phyloP scores from a whole-genome alignment of 92 coral and sea anemone genomes.

The Parazoanthus atlanticus region DNA sequence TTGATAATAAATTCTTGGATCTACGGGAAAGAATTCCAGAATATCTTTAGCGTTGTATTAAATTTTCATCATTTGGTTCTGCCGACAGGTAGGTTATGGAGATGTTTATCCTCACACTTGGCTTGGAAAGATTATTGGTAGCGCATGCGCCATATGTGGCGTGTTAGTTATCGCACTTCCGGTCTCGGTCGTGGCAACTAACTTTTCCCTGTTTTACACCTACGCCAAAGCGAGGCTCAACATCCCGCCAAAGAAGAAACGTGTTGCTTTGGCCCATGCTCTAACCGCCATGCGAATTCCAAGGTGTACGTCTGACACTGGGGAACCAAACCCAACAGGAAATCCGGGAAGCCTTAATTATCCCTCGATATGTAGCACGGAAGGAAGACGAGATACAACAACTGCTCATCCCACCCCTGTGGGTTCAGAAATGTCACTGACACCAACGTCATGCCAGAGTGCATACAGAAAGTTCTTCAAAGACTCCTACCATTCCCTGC shows the following conservation, averaged over 20 bases:
- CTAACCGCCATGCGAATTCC: conserved; percentile 88
- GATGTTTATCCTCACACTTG: conserved; percentile 94
- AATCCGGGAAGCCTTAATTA: conserved; percentile 51
- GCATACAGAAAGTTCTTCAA: conserved; percentile 53
- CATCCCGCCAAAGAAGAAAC: conserved; percentile 83
- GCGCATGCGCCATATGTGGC: conserved; percentile 98
- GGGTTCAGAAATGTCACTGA: conserved; percentile 41
- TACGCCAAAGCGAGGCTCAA: conserved; percentile 99
- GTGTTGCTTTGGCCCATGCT: conserved; percentile 92
- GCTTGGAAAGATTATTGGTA: conserved; percentile 94
- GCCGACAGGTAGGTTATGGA: conserved; percentile 94
- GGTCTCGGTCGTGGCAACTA: conserved; percentile 95
- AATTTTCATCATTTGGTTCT: not conserved
- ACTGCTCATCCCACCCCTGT: conserved; percentile 42
- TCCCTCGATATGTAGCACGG: conserved; percentile 78
- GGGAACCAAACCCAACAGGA: conserved; percentile 16
- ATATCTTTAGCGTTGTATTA: not conserved
- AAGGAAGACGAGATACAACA: conserved; percentile 53
- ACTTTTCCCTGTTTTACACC: conserved; percentile 93
- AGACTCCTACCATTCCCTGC: conserved; percentile 61
- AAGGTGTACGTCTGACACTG: conserved; percentile 47
- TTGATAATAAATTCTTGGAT: not conserved
- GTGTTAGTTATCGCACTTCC: conserved; percentile 98
- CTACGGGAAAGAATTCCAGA: too few species aligned
- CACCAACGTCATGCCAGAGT: conserved; percentile 42